Conservation (phyloP, 2,113 vertebrate species). For the Phalacrocorax brasilianus region DNA sequence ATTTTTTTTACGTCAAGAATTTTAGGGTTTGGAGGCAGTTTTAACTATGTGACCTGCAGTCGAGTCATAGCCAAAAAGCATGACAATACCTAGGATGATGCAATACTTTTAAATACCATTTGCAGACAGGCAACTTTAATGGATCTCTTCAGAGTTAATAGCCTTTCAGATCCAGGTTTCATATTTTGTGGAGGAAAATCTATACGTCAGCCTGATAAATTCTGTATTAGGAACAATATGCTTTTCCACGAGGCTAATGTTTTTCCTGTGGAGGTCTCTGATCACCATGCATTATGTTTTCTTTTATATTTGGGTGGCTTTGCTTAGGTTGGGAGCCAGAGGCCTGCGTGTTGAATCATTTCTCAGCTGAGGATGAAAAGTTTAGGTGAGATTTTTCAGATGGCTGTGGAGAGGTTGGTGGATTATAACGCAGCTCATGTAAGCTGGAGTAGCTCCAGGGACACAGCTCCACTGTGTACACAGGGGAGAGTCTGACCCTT, state of each 20-base stretch:
- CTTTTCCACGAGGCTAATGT: conserved; percentile 2
- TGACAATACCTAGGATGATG: conserved; percentile 52
- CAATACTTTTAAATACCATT: conserved; percentile 63
- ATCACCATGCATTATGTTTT: not conserved
- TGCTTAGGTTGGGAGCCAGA: conserved; percentile 6
- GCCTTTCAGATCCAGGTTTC: conserved; percentile 58
- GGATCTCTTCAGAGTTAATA: conserved; percentile 63
- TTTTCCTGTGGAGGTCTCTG: conserved; percentile 47
- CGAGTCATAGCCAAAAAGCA: conserved; percentile 19
- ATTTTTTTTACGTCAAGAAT: conserved; percentile 34
- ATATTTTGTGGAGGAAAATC: conserved; percentile 63
- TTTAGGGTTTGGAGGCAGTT: conserved; percentile 45
- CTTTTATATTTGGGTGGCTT: not conserved
- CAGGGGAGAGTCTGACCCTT: not conserved
- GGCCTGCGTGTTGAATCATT: not conserved
- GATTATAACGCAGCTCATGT: not conserved
- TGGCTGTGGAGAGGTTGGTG: not conserved
- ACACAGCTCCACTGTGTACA: rapidly evolving
- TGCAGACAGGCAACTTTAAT: conserved; percentile 53
- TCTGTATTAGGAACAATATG: conserved; percentile 44
- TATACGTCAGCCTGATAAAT: conserved; percentile 57
- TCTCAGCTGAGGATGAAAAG: not conserved
- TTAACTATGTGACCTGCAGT: conserved; percentile 36
- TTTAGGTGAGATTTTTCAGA: conserved; percentile 14
- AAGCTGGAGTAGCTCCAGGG: not conserved